phyloP scores from a whole-genome alignment of 2,113 vertebrate species.

The Sturnira hondurensis region DNA sequence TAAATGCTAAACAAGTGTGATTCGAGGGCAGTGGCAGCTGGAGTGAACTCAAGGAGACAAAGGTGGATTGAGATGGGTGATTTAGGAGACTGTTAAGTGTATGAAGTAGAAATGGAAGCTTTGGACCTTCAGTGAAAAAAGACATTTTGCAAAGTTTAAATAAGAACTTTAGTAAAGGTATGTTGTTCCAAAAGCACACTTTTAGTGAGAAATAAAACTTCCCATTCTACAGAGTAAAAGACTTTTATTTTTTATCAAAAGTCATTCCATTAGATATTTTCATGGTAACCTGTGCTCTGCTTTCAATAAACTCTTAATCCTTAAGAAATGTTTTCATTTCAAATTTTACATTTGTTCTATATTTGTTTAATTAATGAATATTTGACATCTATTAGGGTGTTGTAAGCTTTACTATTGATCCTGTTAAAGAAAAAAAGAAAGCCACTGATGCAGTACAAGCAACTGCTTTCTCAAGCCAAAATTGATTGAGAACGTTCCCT shows the following conservation, averaged over 20 bases:
- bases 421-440: slow-evolving; percentile 49
- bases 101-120: background rate
- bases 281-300: slow-evolving; percentile 29
- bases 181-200: slow-evolving; percentile 24
- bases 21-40: background rate
- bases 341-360: background rate
- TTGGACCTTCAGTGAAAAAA: background rate
- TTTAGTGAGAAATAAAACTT: slow-evolving; percentile 38
- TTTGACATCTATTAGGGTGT: slow-evolving; percentile 51
- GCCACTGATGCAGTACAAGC: slow-evolving; percentile 57
- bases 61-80: background rate
- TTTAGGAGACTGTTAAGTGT: slow-evolving; percentile 12
- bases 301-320: slow-evolving; percentile 32
- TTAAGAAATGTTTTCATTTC: background rate
- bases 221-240: background rate
- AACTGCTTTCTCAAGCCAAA: slow-evolving; percentile 78
- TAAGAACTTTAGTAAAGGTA: background rate
- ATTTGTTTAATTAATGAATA: slow-evolving; percentile 25
- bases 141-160: slow-evolving; percentile 43
- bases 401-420: slow-evolving; percentile 70
- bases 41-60: background rate
- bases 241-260: slow-evolving; percentile 11
- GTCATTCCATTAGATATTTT: background rate
- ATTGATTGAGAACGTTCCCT: slow-evolving; percentile 77
- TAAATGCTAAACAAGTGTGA: background rate